These are phyloP conservation scores for Echinometra lucunter DNA, from an alignment of 53 echinoderm and acorn worm genomes.

Conservation along the genomic window DNA sequence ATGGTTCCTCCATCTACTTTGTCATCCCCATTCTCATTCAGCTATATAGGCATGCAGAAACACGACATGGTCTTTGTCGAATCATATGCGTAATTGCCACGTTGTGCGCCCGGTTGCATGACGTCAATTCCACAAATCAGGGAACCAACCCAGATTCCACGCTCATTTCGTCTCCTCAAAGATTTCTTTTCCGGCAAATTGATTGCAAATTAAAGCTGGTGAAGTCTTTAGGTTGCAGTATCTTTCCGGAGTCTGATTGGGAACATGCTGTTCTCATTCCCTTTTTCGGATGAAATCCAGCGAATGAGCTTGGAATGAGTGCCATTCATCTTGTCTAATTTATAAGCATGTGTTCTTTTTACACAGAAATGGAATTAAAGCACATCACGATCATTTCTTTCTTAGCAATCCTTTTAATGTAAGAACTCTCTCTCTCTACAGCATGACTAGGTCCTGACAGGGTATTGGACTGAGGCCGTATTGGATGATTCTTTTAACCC, in stretches of 20 bases:
- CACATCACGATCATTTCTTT: background rate
- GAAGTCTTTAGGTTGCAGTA: background rate
- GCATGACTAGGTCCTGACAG: too few relatives aligned
- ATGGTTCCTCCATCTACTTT: conserved; percentile 33
- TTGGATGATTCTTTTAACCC: too few relatives aligned
- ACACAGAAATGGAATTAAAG: background rate
- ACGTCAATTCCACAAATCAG: conserved; percentile 33
- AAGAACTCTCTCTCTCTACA: too few relatives aligned
- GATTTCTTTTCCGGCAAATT: conserved; percentile 41
- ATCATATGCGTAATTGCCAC: conserved; percentile 9
- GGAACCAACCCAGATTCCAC: background rate
- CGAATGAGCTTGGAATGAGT: conserved; percentile 27
- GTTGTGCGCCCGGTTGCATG: background rate
- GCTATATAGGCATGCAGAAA: background rate
- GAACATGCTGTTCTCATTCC: background rate
- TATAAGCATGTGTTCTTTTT: conserved; percentile 2
- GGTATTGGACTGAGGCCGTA: too few relatives aligned
- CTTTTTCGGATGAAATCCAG: background rate
- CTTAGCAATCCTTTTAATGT: background rate
- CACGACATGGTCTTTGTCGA: background rate
- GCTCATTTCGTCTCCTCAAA: background rate
- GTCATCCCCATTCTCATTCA: background rate
- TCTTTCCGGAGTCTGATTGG: conserved; percentile 32
- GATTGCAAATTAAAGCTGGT: conserved; percentile 46
- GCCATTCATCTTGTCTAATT: conserved; percentile 12